Base-by-base conservation (phyloP, 2,888 invertebrate species). In the Gnatocerus cornutus region DNA sequence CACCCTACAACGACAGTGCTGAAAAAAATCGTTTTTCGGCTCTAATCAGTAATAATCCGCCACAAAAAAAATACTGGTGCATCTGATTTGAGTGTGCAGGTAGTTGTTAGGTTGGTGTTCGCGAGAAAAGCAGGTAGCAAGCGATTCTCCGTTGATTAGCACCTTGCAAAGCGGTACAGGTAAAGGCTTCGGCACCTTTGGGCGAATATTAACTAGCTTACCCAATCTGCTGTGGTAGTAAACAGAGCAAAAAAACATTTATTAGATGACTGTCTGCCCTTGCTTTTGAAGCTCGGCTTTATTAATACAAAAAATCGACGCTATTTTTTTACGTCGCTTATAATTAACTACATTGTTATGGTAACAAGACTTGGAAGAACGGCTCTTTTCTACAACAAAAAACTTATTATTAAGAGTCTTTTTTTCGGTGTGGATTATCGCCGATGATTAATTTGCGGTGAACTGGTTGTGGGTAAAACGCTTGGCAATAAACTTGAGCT, bases 331-430 rank as follows among this genome's bases (percentile, higher is more conserved):
- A 43, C 50, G 43, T 61, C 62, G 65, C 68, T 58, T 71, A 61
- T 76, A 76, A 74, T 76, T 73, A 74, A 71, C 70, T 70, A 71
- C 67, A 76, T 76, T 76, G 75, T 76, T 74, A 72, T 73, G 73
- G 66, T 75, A 75, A 75, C 73, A 58, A 73, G 74, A 65, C 68
- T 9, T 16, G 46, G 41, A 14, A 41, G 59, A 59, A 67, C 48
- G 21, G 52, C 16, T 29, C 37, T 53, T 56, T 41, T 13, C n/a
- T 10, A 55, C 55, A 10, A 46, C 46, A 48, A 56, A 48, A 63
- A 52, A 63, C 55, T 55, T 41, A 55, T 55, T 55, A 53, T 50
- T 29, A 50, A 21, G 27, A 33, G 46, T 52, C 41, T 52, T 13
- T 43, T 53, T 53, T 50, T 16, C 48, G 29, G 8, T n/a, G 27